These are phyloP conservation scores for Limenitis camilla DNA, from an alignment of 2,888 invertebrate species.

Conservation along the genomic window DNA sequence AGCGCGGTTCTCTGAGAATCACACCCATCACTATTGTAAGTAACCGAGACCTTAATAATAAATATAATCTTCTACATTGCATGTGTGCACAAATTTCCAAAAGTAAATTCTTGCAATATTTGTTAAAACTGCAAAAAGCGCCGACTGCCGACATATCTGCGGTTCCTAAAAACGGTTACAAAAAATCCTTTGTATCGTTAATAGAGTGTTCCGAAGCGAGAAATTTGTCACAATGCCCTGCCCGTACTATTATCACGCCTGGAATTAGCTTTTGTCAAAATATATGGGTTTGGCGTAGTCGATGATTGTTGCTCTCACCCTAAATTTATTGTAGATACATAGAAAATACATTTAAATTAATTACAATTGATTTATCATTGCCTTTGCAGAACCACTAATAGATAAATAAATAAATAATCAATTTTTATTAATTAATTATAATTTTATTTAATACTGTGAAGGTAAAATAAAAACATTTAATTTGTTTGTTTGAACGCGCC, in stretches of 20 bases:
- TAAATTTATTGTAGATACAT: neutral
- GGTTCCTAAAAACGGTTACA: slow-evolving; percentile 30
- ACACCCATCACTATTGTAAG: too few species aligned
- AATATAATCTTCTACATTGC: too few species aligned
- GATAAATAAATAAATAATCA: too few species aligned
- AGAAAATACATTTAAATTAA: neutral
- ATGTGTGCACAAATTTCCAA: neutral
- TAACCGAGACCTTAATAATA: too few species aligned
- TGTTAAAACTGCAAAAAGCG: slow-evolving; percentile 22
- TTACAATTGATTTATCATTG: too few species aligned
- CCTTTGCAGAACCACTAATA: too few species aligned
- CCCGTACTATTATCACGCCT: slow-evolving; percentile 64
- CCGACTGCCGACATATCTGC: slow-evolving; percentile 31
- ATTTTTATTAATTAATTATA: too few species aligned
- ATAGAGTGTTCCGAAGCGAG: slow-evolving; percentile 62
- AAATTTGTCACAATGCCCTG: slow-evolving; percentile 60
- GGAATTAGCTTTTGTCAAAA: slow-evolving; percentile 65
- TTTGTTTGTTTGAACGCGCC: too few species aligned
- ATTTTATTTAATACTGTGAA: too few species aligned
- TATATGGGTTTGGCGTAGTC: slow-evolving; percentile 25
- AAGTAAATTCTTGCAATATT: neutral
- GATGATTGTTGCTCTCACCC: slow-evolving; percentile 6
- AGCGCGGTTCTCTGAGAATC: too few species aligned
- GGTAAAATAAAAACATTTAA: too few species aligned
- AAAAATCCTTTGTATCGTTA: slow-evolving; percentile 48